Percentiles rank a stretch among this genome's conserved stretches.
phyloP scores from a whole-genome alignment of 2,113 vertebrate genomes.

The Orthonyx spaldingii region DNA sequence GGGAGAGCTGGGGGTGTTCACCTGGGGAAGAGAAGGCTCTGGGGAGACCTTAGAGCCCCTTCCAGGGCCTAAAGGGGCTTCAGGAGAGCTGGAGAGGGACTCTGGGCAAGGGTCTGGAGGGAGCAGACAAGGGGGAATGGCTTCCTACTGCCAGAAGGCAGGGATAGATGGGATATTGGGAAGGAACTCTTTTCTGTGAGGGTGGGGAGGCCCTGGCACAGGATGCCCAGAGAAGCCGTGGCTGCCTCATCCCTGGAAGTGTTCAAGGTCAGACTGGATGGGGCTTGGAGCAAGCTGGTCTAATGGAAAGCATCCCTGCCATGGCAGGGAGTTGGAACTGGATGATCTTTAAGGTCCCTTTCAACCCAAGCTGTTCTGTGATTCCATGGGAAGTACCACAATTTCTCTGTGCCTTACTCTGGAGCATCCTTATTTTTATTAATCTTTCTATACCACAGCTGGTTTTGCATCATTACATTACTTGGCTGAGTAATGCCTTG shows the following conservation, averaged over 20 bases:
- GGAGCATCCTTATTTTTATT: neutral
- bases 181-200: neutral
- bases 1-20: neutral
- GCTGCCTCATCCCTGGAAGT: neutral
- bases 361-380: neutral
- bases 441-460: neutral
- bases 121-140: neutral
- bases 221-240: neutral
- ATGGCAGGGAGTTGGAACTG: neutral
- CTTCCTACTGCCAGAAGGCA: neutral
- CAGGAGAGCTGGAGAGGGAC: neutral
- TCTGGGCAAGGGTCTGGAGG: neutral
- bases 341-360: neutral
- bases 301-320: neutral
- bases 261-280: rapidly evolving
- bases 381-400: neutral
- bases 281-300: neutral
- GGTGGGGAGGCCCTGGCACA: neutral
- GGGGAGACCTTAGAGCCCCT: neutral
- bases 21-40: neutral
- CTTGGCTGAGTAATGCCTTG: neutral
- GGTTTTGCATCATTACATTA: neutral
- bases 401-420: neutral
- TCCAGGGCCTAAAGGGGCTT: neutral
- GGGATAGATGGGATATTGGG: too few relatives aligned